Base-by-base conservation (phyloP, 2,888 invertebrate species). In the Charanyca ferruginea region DNA sequence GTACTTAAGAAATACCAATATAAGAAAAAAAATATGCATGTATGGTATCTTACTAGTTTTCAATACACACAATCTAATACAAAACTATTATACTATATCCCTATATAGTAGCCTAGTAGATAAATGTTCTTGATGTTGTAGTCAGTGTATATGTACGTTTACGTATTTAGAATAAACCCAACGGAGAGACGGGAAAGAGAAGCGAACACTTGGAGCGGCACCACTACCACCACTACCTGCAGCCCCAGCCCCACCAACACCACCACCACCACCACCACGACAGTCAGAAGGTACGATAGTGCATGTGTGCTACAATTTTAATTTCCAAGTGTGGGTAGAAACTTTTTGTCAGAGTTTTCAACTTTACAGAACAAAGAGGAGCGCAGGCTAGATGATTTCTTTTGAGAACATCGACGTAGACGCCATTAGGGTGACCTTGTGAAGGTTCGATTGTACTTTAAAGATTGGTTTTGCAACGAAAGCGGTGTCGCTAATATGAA, bases 181-280 rank as follows among this genome's bases (percentile, higher is more conserved):
- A 78, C 87, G 69, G 93, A 93, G 59, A 87, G 90, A 79, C 82
- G 89, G 64, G 93, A 93, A 25, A 84, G 90, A n/a, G 94, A 93
- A 3, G 89, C 86, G 0, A 93, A 92, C 75, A 90, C 92, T 0
- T 92, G 93, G 93, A 86, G 85, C 5, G 74, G 91, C 2, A 86
- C 91, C 0, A 76, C n/a, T n/a, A n/a, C 89, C 0, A 90, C 81
- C 22, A 89, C 91, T 2, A 85, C 84, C 6, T 66, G 86, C 3
- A 86, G 75, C 49, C 73, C 88, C 1, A 88, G 82, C 45, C 81
- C 85, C 0, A 85, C 89, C 3, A 90, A 80, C 55, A 89, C 86
- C 35, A 90, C 87, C 20, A 85, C 90, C 7, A 85, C 90, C 7
- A 89, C 90, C 9, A 89, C 90, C 64, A 90, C 91, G 25, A 89